These are phyloP conservation scores for Lordiphosa collinella DNA, from an alignment of 1,140 invertebrate species.

Conservation along the genomic window DNA sequence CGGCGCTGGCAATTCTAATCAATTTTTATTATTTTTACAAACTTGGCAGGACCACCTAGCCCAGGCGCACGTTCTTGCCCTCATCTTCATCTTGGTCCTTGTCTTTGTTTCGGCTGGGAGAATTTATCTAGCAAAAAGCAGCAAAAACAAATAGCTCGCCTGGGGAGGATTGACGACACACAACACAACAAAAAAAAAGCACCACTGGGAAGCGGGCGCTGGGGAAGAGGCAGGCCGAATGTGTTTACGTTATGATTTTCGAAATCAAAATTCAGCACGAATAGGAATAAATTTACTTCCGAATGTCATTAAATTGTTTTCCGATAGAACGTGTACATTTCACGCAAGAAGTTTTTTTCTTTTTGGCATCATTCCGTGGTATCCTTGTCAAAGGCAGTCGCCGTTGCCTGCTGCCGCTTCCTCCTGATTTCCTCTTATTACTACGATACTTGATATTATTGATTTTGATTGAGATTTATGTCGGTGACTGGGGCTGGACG, in stretches of 20 bases:
- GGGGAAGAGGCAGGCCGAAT: conserved; percentile 42
- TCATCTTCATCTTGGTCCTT: conserved; percentile 6
- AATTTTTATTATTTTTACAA: conserved; percentile 80
- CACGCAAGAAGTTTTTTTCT: conserved; percentile 55
- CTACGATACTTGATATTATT: conserved; percentile 75
- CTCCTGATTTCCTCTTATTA: conserved; percentile 59
- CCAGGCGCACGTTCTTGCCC: conserved; percentile 15
- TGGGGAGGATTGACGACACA: conserved; percentile 49
- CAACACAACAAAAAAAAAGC: not conserved
- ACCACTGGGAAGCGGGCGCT: not conserved
- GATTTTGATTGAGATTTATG: conserved; percentile 77
- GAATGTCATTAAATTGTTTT: conserved; percentile 80
- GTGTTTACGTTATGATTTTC: conserved; percentile 79
- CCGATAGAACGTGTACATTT: conserved; percentile 79
- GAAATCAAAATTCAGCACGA: conserved; percentile 79
- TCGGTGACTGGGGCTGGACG: conserved; percentile 5
- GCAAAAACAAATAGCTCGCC: conserved; percentile 66
- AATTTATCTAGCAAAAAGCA: conserved; percentile 65
- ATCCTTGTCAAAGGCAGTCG: conserved; percentile 18
- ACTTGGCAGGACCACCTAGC: conserved; percentile 37
- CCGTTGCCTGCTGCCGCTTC: not conserved
- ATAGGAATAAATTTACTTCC: conserved; percentile 79
- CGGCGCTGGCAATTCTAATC: conserved; percentile 74
- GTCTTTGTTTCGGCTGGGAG: conserved; percentile 58
- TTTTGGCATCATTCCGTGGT: conserved; percentile 8